Conservation (phyloP, 2,797 vertebrate genomes). For the Passerculus sandwichensis region DNA sequence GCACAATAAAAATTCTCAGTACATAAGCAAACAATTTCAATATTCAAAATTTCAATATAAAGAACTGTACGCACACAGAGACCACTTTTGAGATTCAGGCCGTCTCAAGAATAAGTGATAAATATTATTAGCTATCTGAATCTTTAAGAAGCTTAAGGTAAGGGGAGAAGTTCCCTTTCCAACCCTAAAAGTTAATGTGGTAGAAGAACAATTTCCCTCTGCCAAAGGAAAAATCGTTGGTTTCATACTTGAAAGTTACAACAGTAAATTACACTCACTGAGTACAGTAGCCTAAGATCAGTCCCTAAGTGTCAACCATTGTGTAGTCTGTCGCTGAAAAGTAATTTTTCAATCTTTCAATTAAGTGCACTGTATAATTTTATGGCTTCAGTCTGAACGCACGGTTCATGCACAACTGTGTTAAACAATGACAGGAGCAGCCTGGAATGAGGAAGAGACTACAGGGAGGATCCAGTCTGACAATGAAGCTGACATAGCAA, state of each 20-base stretch:
- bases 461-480: slow-evolving; percentile 47
- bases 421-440: slow-evolving; percentile 54
- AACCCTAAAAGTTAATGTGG: slow-evolving; percentile 36
- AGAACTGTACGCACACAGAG: not conserved
- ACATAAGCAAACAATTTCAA: not conserved
- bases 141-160: not conserved
- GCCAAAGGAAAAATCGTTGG: slow-evolving; percentile 27
- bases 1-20: not conserved
- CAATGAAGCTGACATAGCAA: slow-evolving; percentile 4
- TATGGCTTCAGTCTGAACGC: not conserved
- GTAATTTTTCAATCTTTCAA: slow-evolving; percentile 63
- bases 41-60: not conserved
- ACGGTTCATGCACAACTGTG: not conserved
- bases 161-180: not conserved
- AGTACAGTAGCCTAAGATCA: slow-evolving; percentile 27
- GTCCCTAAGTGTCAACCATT: slow-evolving; percentile 37
- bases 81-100: not conserved
- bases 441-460: slow-evolving; percentile 54
- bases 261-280: slow-evolving; percentile 1
- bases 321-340: slow-evolving; percentile 19
- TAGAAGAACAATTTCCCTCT: slow-evolving; percentile 28
- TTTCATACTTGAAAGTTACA: slow-evolving; percentile 31
- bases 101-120: not conserved
- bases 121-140: not conserved
- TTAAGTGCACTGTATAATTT: slow-evolving; percentile 46